These are phyloP conservation scores for Eristalinus aeneus DNA, from an alignment of 2,888 invertebrate species.

Conservation along the genomic window DNA sequence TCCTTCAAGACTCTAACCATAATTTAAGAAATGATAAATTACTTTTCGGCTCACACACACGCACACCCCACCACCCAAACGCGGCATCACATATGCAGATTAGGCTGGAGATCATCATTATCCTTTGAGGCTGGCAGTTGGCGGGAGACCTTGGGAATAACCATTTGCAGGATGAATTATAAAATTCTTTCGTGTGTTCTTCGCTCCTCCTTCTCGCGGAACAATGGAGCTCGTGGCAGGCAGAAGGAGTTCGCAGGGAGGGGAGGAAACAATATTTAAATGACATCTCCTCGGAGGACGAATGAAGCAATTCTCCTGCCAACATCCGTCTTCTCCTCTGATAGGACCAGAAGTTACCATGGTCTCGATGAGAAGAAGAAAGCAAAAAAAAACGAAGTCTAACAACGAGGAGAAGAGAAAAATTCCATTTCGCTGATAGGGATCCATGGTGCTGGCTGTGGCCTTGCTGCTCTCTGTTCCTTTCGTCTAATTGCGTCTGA, in stretches of 20 bases:
- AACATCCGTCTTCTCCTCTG: constrained; percentile 21
- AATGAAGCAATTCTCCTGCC: constrained; percentile 26
- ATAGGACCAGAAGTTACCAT: constrained; percentile 38
- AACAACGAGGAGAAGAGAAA: not conserved
- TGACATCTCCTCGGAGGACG: constrained; percentile 51
- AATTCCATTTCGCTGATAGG: constrained; percentile 61
- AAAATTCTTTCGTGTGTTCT: constrained; percentile 36
- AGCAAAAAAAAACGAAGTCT: not conserved
- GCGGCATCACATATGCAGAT: constrained; percentile 32
- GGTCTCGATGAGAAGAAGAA: not conserved
- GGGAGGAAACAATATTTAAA: constrained; percentile 39
- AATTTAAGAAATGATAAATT: constrained; percentile 70
- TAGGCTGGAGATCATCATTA: constrained; percentile 42
- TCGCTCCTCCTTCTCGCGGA: constrained; percentile 2
- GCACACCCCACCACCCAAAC: not conserved
- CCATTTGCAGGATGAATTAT: constrained; percentile 37
- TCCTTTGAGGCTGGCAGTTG: constrained; percentile 25
- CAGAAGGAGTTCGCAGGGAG: not conserved
- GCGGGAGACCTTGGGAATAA: constrained; percentile 12
- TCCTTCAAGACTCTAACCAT: constrained; percentile 48
- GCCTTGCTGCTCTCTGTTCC: not conserved
- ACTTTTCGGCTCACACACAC: constrained; percentile 48
- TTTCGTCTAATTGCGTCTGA: constrained; percentile 65
- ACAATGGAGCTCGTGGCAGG: not conserved
- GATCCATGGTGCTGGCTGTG: constrained; percentile 39